A percentile compares a stretch with the other conserved stretches of the same genome.
Conservation (phyloP, 2,888 invertebrate genomes). For the Odontocolon sp. region DNA sequence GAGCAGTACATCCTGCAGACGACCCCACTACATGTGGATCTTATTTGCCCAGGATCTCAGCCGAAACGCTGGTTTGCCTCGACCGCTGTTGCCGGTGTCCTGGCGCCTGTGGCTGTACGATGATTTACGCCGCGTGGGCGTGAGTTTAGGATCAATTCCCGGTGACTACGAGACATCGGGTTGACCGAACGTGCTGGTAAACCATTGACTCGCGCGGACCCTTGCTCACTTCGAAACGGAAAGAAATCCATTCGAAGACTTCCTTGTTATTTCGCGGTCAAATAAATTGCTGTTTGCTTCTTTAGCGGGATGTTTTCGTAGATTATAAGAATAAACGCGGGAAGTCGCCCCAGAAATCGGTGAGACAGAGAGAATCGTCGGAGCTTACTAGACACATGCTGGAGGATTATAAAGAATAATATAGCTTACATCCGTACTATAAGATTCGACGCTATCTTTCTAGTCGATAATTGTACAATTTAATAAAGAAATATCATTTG, state of each 20-base stretch:
- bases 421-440: constrained; percentile 32
- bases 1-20: constrained; percentile 34
- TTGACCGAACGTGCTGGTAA: constrained; percentile 50
- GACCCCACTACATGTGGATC: constrained; percentile 71
- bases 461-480: not conserved
- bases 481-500: not conserved
- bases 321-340: constrained; percentile 61
- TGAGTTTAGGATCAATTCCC: constrained; percentile 46
- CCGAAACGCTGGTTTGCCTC: constrained; percentile 60
- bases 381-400: constrained; percentile 5
- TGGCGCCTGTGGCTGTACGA: constrained; percentile 70
- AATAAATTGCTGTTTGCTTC: constrained; percentile 76
- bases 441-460: no score
- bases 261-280: constrained; percentile 75
- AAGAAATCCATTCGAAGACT: constrained; percentile 56
- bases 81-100: constrained; percentile 59
- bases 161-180: constrained; percentile 29
- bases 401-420: constrained; percentile 40
- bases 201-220: constrained; percentile 21
- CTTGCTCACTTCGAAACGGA: not conserved
- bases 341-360: not conserved
- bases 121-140: constrained; percentile 73
- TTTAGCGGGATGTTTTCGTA: constrained; percentile 70
- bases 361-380: not conserved
- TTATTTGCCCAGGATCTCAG: constrained; percentile 76